A percentile compares a stretch with the other conserved stretches of the same genome.
Conservation (phyloP, 2,797 vertebrate species). For the Fundulus diaphanus region DNA sequence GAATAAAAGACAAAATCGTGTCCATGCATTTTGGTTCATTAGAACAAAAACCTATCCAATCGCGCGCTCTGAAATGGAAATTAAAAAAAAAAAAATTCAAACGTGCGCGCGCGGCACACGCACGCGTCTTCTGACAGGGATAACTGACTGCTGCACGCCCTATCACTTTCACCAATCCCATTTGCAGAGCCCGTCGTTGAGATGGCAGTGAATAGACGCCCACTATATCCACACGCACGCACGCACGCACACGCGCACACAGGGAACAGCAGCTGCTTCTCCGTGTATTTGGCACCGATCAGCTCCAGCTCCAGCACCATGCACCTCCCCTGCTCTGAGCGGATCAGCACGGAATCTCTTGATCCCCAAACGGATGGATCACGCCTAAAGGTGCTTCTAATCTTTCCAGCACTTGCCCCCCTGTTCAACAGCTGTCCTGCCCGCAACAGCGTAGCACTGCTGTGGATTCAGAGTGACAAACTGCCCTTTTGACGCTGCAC, state of each 20-base stretch:
- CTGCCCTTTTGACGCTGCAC: neutral
- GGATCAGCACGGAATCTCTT: conserved; percentile 29
- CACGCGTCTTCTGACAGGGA: conserved; percentile 4
- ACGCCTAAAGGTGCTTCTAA: neutral
- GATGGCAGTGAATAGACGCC: neutral
- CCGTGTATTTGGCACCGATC: conserved; percentile 38
- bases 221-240: conserved; percentile 2
- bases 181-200: neutral
- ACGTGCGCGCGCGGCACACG: conserved; percentile 1
- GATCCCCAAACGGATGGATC: conserved; percentile 14
- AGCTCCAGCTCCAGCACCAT: conserved; percentile 23
- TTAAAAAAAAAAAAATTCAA: conserved; percentile 23
- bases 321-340: conserved; percentile 26
- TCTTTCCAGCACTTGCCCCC: neutral
- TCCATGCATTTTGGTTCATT: neutral
- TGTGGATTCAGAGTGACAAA: neutral
- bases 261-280: conserved; percentile 24
- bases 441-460: neutral
- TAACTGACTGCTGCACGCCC: neutral
- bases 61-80: conserved; percentile 47
- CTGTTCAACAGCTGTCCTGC: conserved; percentile 33
- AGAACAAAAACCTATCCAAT: conserved; percentile 1
- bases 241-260: neutral
- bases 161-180: conserved; percentile 9
- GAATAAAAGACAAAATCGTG: conserved; percentile 1